Evolutionary conservation across 2,113 vertebrate genomes (phyloP).

Genomic region (Suncus etruscus): DNA sequence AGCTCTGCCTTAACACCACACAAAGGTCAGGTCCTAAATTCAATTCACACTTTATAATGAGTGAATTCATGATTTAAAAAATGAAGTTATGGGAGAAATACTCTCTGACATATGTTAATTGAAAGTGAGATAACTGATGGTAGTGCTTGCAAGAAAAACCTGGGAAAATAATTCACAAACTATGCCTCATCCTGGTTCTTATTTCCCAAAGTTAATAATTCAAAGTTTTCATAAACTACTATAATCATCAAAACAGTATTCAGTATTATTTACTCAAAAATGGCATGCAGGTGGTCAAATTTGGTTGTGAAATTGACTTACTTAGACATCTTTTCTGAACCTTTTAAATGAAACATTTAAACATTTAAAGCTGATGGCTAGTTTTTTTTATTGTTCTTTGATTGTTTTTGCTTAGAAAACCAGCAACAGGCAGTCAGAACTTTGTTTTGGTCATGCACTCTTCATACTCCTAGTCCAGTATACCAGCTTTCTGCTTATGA

Average conservation of each 20-base stretch:
- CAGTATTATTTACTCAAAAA: neutral
- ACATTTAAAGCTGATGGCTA: too few relatives aligned
- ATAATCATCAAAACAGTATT: neutral
- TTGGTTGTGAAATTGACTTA: slow-evolving; percentile 16
- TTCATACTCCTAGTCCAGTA: neutral
- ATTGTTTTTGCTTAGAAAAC: neutral
- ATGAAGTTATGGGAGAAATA: neutral
- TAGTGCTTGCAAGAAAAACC: neutral
- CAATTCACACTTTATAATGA: neutral
- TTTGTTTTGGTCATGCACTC: accelerated
- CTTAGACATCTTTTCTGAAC: neutral
- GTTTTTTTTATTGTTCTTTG: neutral
- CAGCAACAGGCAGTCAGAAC: neutral
- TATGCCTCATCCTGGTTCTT: neutral
- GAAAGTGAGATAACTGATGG: neutral
- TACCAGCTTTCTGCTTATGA: neutral
- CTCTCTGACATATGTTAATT: neutral
- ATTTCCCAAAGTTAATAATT: slow-evolving; percentile 33
- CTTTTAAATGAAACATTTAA: neutral
- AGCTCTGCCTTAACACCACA: neutral
- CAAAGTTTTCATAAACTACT: neutral
- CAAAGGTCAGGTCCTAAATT: too few relatives aligned
- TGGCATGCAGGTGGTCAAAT: neutral
- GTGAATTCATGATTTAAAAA: neutral
- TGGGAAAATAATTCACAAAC: neutral